phyloP scores from a whole-genome alignment of 2,113 vertebrate species.

The Bucco capensis region DNA sequence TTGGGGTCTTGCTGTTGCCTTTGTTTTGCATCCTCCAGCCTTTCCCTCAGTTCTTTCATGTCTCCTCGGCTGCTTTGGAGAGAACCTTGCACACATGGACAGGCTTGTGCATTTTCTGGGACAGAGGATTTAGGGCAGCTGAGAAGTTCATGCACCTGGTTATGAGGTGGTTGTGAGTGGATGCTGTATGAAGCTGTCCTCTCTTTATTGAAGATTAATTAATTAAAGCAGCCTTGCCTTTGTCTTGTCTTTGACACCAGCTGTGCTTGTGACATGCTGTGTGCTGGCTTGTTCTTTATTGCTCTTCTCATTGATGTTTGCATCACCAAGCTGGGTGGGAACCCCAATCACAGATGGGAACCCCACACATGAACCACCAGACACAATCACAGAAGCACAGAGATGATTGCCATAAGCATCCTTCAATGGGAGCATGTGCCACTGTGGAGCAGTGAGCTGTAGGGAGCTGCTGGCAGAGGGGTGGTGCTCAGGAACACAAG shows the following conservation, averaged over 20 bases:
- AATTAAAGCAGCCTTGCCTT: background rate
- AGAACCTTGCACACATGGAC: background rate
- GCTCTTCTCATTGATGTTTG: background rate
- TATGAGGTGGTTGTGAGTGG: background rate
- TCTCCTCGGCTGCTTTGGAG: background rate
- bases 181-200: background rate
- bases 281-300: background rate
- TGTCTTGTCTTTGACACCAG: background rate
- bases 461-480: background rate
- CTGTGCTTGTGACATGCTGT: background rate
- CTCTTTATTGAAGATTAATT: background rate
- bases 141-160: background rate
- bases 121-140: background rate
- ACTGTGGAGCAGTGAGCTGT: background rate
- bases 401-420: rapidly evolving
- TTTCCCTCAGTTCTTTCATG: background rate
- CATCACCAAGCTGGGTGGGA: background rate
- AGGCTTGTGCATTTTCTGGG: background rate
- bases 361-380: rapidly evolving
- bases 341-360: background rate
- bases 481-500: background rate
- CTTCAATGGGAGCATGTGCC: background rate
- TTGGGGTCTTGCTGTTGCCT: background rate
- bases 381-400: background rate
- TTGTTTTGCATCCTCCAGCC: background rate